Conservation (phyloP, 2,797 vertebrate genomes). For the Carcharodon carcharias region DNA sequence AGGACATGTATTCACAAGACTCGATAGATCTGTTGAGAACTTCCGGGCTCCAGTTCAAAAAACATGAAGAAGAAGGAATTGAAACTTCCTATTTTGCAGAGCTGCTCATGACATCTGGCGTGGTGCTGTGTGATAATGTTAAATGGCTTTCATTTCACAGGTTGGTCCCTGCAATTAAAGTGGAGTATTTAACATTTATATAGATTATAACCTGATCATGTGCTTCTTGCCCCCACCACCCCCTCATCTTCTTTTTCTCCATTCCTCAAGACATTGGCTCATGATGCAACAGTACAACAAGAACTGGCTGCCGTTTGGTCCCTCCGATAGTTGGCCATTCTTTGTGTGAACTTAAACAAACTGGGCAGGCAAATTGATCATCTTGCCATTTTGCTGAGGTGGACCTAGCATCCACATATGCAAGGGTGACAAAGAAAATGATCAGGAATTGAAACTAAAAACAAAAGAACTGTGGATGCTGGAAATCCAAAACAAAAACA, state of each 20-base stretch:
- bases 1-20: conserved; percentile 99
- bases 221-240: too few relatives aligned
- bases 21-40: conserved; percentile 96
- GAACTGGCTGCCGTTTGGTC: not conserved
- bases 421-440: not conserved
- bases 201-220: not conserved
- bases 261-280: not conserved
- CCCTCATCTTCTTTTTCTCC: too few relatives aligned
- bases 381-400: not conserved
- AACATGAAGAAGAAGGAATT: conserved; percentile 94
- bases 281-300: not conserved
- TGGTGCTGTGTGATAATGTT: conserved; percentile 93
- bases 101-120: conserved; percentile 93
- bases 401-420: not conserved
- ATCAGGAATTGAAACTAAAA: not conserved
- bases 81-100: conserved; percentile 94
- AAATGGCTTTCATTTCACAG: conserved; percentile 99
- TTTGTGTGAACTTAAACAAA: not conserved
- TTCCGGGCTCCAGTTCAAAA: conserved; percentile 96
- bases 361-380: not conserved
- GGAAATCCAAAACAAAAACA: too few relatives aligned
- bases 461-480: too few relatives aligned
- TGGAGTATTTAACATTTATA: not conserved
- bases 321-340: not conserved
- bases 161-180: conserved; percentile 50